Conservation (phyloP, 2,113 vertebrate species). For the Helogale parvula region DNA sequence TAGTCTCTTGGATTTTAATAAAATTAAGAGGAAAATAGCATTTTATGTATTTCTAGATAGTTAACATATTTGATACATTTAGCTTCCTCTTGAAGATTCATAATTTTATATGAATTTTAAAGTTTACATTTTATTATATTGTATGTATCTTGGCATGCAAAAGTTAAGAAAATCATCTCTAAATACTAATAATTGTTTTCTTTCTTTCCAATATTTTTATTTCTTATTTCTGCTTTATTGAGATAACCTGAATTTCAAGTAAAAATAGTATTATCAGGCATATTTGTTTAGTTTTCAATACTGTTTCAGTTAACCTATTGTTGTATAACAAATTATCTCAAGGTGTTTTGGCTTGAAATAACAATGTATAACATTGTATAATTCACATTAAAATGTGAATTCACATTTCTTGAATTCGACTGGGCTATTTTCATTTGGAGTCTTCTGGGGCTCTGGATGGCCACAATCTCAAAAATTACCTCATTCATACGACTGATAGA, state of each 20-base stretch:
- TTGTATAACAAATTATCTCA: background rate
- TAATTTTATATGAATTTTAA: background rate
- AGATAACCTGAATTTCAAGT: background rate
- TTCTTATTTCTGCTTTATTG: background rate
- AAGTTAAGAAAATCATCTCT: background rate
- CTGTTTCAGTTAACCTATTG: background rate
- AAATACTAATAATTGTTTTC: background rate
- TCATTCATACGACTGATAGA: background rate
- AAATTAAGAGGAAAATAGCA: background rate
- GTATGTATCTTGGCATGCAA: background rate
- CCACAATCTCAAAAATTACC: background rate
- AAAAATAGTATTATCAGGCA: background rate
- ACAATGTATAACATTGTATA: background rate
- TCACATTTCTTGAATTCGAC: background rate
- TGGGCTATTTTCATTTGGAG: background rate
- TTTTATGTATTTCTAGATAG: background rate
- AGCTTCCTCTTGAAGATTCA: background rate
- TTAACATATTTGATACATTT: background rate
- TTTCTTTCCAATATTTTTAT: background rate
- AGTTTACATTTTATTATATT: background rate
- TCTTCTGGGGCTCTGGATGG: background rate
- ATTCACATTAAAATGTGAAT: no score
- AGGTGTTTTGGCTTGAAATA: background rate
- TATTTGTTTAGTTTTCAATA: background rate
- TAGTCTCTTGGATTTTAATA: background rate